A percentile compares a stretch with the other conserved stretches of the same genome.
These are phyloP conservation scores for Chironomus tepperi DNA, from an alignment of 1,140 invertebrate species.

Conservation along the genomic window DNA sequence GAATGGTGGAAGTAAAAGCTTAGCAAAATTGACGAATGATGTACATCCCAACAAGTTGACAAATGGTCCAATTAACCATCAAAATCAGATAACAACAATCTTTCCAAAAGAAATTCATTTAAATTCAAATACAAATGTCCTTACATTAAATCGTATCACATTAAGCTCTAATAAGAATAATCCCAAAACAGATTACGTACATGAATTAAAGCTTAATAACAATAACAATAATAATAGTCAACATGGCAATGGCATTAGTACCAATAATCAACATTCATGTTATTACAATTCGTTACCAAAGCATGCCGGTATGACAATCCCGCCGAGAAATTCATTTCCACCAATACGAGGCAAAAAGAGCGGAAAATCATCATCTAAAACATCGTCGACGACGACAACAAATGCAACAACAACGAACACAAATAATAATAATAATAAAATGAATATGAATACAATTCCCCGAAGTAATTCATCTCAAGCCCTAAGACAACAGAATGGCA, in stretches of 20 bases:
- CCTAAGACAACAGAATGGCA: constrained; percentile 25
- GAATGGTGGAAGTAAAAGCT: constrained; percentile 32
- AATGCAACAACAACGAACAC: constrained; percentile 29
- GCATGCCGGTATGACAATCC: constrained; percentile 35
- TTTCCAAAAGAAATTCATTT: constrained; percentile 19
- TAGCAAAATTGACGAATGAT: constrained; percentile 16
- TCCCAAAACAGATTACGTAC: constrained; percentile 35
- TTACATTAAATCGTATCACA: constrained; percentile 16
- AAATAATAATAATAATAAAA: not conserved
- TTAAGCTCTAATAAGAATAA: not conserved
- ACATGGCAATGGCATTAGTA: not conserved
- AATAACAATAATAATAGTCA: not conserved
- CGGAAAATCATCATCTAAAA: constrained; percentile 7
- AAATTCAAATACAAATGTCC: not conserved
- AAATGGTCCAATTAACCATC: not conserved
- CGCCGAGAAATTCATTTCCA: constrained; percentile 50
- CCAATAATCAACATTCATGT: constrained; percentile 16
- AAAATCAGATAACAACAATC: not conserved
- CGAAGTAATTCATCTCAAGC: constrained; percentile 26
- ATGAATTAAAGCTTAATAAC: constrained; percentile 32
- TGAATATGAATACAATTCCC: constrained; percentile 31
- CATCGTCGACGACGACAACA: constrained; percentile 19
- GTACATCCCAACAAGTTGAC: constrained; percentile 16
- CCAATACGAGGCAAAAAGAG: constrained; percentile 38
- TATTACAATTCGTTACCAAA: constrained; percentile 39